Conservation (phyloP, 2,113 vertebrate species). For the Rynchops niger region DNA sequence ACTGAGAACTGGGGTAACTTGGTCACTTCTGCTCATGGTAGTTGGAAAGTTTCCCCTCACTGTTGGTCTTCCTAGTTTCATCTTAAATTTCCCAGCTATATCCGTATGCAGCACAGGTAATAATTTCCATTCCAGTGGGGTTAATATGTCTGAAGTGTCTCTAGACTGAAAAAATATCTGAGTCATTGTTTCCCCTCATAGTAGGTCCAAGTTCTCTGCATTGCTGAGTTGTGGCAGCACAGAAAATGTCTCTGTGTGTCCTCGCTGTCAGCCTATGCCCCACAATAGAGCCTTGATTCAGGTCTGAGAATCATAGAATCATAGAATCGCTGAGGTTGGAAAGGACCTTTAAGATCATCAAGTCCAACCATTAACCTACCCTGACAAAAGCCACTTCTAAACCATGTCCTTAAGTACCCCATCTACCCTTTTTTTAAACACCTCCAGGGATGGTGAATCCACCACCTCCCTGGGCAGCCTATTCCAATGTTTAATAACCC, state of each 20-base stretch:
- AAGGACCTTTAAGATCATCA: too few relatives aligned
- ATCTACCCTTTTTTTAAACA: too few relatives aligned
- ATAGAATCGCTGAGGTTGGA: too few relatives aligned
- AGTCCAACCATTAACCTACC: too few relatives aligned
- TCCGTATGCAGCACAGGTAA: neutral
- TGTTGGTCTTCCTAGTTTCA: neutral
- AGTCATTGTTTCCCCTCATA: fast-evolving
- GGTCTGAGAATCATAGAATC: too few relatives aligned
- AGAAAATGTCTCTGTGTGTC: neutral
- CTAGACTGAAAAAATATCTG: neutral
- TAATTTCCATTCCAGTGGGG: neutral
- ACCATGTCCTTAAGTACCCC: too few relatives aligned
- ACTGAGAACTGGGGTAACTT: neutral
- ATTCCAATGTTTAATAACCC: too few relatives aligned
- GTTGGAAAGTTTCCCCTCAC: neutral
- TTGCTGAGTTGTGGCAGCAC: neutral
- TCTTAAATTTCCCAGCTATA: neutral
- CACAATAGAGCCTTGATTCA: neutral
- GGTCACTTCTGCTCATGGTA: neutral
- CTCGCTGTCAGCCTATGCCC: neutral
- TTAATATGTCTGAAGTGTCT: neutral
- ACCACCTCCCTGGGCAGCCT: too few relatives aligned
- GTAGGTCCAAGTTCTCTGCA: neutral
- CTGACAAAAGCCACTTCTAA: too few relatives aligned
- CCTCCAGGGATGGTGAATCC: too few relatives aligned